Conservation (phyloP, 2,113 vertebrate species). For the Acrocephalus kingi region DNA sequence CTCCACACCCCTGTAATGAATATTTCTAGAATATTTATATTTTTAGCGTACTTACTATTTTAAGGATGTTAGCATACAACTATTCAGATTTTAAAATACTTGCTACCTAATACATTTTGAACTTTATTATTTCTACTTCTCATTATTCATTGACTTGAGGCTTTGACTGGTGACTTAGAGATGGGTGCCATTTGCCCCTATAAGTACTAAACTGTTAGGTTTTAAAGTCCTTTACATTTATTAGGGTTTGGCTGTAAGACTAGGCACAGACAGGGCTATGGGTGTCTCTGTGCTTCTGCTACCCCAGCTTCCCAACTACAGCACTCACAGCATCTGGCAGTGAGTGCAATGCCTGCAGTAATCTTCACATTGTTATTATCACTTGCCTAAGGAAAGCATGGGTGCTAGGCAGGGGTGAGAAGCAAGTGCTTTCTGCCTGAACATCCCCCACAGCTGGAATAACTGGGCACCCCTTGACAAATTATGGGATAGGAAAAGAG, state of each 20-base stretch:
- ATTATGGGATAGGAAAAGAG: not conserved
- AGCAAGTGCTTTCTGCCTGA: not conserved
- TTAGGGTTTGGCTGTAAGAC: not conserved
- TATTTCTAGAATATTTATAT: not conserved
- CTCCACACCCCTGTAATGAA: not conserved
- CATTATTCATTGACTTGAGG: not conserved
- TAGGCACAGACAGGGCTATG: not conserved
- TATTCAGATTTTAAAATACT: not conserved
- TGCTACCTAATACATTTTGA: not conserved
- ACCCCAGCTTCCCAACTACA: not conserved
- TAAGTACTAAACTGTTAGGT: not conserved
- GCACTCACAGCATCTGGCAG: not conserved
- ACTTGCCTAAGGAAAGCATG: not conserved
- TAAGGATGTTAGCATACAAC: not conserved
- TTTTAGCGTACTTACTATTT: not conserved
- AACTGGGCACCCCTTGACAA: not conserved
- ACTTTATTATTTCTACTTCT: not conserved
- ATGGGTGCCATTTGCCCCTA: not conserved
- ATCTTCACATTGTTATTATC: not conserved
- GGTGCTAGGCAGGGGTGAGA: not conserved
- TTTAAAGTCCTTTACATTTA: not conserved
- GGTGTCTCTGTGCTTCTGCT: not conserved
- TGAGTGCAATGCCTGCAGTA: not conserved
- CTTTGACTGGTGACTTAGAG: not conserved
- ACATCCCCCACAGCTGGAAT: not conserved